A percentile compares a stretch with the other conserved stretches of the same genome.
These are phyloP conservation scores for Anolis sagrei DNA, from an alignment of 2,113 vertebrate genomes.

Conservation along the genomic window DNA sequence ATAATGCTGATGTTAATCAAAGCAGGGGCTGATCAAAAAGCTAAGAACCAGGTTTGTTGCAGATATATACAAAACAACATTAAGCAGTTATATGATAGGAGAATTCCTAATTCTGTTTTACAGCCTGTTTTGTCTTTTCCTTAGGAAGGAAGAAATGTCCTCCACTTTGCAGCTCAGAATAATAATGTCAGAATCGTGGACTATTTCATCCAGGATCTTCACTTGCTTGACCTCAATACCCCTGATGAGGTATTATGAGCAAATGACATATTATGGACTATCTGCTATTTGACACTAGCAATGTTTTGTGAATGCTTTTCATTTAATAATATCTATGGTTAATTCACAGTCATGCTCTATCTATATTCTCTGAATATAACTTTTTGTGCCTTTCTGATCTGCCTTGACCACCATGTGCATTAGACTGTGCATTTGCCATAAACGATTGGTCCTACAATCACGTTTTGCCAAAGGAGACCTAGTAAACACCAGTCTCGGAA, in stretches of 20 bases:
- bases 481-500: neutral
- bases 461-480: neutral
- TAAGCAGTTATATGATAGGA: neutral
- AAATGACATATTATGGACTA: neutral
- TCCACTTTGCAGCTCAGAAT: conserved; percentile 91
- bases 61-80: neutral
- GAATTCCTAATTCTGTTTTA: conserved; percentile 1
- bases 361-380: neutral
- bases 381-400: neutral
- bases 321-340: neutral
- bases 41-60: conserved; percentile 81
- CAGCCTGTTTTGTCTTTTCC: neutral
- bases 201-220: conserved; percentile 88
- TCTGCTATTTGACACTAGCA: neutral
- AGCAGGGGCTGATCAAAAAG: conserved; percentile 87
- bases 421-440: neutral
- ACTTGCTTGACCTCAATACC: conserved; percentile 86
- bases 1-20: conserved; percentile 87
- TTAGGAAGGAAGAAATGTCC: conserved; percentile 87
- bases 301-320: neutral
- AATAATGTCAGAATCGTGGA: conserved; percentile 83
- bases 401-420: neutral
- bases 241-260: conserved; percentile 76
- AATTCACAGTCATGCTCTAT: neutral
- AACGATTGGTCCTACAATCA: neutral